Evolutionary conservation across 2,797 vertebrate genomes (phyloP), one percentile per base, ranked within the genome.

Genomic region (Acomys russatus): DNA sequence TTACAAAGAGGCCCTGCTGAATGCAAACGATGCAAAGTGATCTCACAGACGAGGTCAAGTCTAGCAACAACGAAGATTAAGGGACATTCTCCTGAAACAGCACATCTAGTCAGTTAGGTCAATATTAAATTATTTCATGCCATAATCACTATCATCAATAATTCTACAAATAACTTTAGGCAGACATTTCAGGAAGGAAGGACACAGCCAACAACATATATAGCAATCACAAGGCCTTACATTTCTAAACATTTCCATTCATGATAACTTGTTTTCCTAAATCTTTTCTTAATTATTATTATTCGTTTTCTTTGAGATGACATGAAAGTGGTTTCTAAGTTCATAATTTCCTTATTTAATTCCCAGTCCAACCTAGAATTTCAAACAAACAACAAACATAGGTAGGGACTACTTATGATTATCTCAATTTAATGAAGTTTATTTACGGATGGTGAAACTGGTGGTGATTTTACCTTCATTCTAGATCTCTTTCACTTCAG

Each of bases 341-440:
- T 90, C 38, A 73, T 85, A 22, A 63, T 73, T 23, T 83, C 28
- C 56, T 88, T 35, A 79, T 88, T 87, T 90, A 78, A 93, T 87
- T 90, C 18, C 70, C 28, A 35, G 17, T 38, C 35, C 14, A 70
- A 56, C 35, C 61, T 94, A 61, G 44, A 86, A 61, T 90, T 73
- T 66, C 49, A 89, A 54, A 64, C 22, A 90, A 77, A 12, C n/a
- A 88, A 35, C 4, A 83, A 85, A 63, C 23, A 51, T 64, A 89
- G 28, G 78, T 70, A 94, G 35, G 6, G 14, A 79, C 35, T 10
- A n/a, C 3, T 85, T 71, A 44, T 1, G 5, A 23, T 88, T 20
- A 44, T 70, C 18, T 95, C 94, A 51, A 18, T 38, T 90, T n/a
- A 90, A 88, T 11, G 17, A n/a, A n/a, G 3, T 70, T 79, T 54